A percentile compares a stretch with the other conserved stretches of the same genome.
These are phyloP conservation scores for Pachliopta kotzebuea DNA, from an alignment of 2,888 invertebrate species.

Conservation along the genomic window DNA sequence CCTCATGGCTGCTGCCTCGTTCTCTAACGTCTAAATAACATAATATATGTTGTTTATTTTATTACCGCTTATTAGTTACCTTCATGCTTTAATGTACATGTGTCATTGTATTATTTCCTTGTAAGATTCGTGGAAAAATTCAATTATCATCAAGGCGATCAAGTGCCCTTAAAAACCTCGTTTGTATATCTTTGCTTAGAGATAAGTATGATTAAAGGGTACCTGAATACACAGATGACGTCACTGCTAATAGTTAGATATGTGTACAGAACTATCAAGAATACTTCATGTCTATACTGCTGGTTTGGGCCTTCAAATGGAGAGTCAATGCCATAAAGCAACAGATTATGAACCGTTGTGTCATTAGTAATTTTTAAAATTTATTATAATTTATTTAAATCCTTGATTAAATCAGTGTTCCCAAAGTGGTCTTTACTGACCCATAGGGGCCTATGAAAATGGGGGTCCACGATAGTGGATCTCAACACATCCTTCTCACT, in stretches of 20 bases:
- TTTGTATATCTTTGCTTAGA: conserved; percentile 41
- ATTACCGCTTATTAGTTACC: not conserved
- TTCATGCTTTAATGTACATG: not conserved
- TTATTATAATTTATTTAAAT: no score
- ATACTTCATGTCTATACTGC: not conserved
- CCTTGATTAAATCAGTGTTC: no score
- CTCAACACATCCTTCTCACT: no score
- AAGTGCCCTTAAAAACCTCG: conserved; percentile 33
- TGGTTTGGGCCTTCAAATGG: not conserved
- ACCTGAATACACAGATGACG: conserved; percentile 41
- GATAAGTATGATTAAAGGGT: conserved; percentile 50
- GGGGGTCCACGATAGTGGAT: no score
- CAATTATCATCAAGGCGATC: conserved; percentile 36
- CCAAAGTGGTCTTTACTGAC: no score
- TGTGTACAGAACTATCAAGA: not conserved
- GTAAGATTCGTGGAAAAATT: conserved; percentile 24
- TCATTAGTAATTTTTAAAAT: no score
- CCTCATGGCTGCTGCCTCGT: no score
- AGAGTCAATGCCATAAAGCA: no score
- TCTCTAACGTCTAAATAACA: no score
- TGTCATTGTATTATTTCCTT: conserved; percentile 29
- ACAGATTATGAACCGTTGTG: no score
- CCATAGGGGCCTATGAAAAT: no score
- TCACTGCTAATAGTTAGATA: not conserved
- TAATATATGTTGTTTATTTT: no score